Percentiles rank a stretch among this genome's conserved stretches.
Conservation (phyloP, 2,888 invertebrate species). For the Abrostola triplasia region DNA sequence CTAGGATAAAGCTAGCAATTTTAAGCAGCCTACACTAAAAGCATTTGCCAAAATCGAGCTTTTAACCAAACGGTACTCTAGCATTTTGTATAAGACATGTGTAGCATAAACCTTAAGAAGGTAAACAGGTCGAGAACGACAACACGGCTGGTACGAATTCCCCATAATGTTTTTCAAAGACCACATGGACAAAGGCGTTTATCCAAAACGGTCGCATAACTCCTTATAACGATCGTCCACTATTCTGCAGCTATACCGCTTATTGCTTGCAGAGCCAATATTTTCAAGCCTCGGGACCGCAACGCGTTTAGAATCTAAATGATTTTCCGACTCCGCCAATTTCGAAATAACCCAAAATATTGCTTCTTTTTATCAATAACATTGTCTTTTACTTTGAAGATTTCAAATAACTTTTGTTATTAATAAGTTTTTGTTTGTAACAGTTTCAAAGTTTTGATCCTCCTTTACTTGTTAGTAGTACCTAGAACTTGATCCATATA, state of each 20-base stretch:
- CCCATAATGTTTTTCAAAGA: conserved; percentile 35
- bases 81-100: not conserved
- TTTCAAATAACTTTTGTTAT: conserved; percentile 12
- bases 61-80: not conserved
- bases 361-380: conserved; percentile 38
- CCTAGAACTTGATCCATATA: too few relatives aligned
- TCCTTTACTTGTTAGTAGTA: not conserved
- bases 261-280: conserved; percentile 75
- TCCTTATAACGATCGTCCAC: conserved; percentile 70
- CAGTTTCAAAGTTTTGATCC: not conserved
- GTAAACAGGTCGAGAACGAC: not conserved
- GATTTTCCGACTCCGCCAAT: conserved; percentile 61
- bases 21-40: not conserved
- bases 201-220: conserved; percentile 65
- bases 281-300: conserved; percentile 69
- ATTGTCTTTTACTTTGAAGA: conserved; percentile 18
- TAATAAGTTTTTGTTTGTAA: conserved; percentile 2
- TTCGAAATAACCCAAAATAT: conserved; percentile 54
- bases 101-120: not conserved
- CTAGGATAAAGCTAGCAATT: too few relatives aligned
- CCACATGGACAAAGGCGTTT: conserved; percentile 47
- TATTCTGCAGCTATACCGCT: conserved; percentile 71
- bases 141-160: conserved; percentile 30
- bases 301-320: conserved; percentile 72
- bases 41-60: not conserved